A percentile compares a stretch with the other conserved stretches of the same genome.
Conservation (phyloP, 1,140 invertebrate genomes). For the Camponotus pennsylvanicus region DNA sequence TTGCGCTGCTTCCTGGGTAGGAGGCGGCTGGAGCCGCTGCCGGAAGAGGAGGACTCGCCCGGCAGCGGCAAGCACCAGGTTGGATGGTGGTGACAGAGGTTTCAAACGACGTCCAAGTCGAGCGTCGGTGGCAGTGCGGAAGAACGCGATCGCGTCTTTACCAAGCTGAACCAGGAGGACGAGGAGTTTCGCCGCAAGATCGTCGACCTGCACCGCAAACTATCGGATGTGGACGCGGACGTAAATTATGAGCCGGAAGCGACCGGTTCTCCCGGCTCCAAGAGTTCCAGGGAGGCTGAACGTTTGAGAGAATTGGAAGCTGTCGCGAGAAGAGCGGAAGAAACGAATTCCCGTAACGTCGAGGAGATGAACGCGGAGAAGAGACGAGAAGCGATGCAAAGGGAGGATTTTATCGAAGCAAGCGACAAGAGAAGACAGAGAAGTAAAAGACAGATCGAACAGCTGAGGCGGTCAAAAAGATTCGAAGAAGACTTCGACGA, state of each 20-base stretch:
- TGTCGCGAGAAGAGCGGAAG: constrained; percentile 76
- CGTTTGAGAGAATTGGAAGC: constrained; percentile 76
- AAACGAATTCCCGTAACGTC: constrained; percentile 72
- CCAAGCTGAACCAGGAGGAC: constrained; percentile 81
- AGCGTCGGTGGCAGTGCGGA: constrained; percentile 66
- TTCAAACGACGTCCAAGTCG: constrained; percentile 75
- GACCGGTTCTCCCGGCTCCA: constrained; percentile 3
- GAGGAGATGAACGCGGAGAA: constrained; percentile 65
- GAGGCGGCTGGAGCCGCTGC: constrained; percentile 83
- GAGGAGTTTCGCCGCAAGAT: constrained; percentile 84
- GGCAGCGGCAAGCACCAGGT: constrained; percentile 81
- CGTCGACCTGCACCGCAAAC: constrained; percentile 82
- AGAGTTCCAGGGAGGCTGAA: constrained; percentile 64
- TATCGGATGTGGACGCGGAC: constrained; percentile 81
- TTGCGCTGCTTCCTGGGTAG: constrained; percentile 81
- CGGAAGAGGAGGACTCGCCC: constrained; percentile 84
- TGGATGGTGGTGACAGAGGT: constrained; percentile 86
- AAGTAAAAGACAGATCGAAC: constrained; percentile 68
- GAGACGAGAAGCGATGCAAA: constrained; percentile 28
- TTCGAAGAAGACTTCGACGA: constrained; percentile 72
- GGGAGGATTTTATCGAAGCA: constrained; percentile 45
- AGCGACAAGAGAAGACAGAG: constrained; percentile 64
- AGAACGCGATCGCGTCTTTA: constrained; percentile 79
- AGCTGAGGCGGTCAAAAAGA: constrained; percentile 73
- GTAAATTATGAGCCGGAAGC: neutral